Evolutionary conservation across 2,797 vertebrate genomes (phyloP).

Genomic region (Poeciliopsis gracilis): DNA sequence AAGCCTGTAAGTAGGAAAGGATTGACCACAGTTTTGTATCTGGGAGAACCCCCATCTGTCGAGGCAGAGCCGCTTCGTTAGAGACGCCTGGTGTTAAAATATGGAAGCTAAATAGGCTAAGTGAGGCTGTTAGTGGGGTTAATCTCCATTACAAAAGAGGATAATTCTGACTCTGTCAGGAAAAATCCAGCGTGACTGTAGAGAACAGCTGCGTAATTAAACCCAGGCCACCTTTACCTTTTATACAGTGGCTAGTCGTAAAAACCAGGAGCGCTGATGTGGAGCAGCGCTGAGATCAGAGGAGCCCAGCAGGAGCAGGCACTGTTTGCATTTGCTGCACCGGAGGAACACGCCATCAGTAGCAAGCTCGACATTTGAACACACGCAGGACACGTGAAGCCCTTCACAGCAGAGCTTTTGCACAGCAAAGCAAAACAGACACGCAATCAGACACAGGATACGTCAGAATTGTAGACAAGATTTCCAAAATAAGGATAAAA

Average conservation of each 20-base stretch:
- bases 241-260: constrained; percentile 27
- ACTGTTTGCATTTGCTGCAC: constrained; percentile 17
- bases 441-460: constrained; percentile 25
- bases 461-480: constrained; percentile 28
- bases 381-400: constrained; percentile 33
- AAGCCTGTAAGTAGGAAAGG: constrained; percentile 66
- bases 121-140: constrained; percentile 60
- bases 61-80: constrained; percentile 60
- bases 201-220: constrained; percentile 57
- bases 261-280: constrained; percentile 30
- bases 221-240: constrained; percentile 60
- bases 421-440: constrained; percentile 14
- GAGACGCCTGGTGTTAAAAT: constrained; percentile 50
- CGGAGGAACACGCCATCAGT: constrained; percentile 21
- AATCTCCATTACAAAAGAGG: constrained; percentile 73
- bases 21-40: constrained; percentile 70
- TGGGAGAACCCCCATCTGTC: constrained; percentile 47
- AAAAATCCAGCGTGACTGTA: constrained; percentile 19
- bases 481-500: background rate
- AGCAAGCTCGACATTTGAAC: constrained; percentile 32
- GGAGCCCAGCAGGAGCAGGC: constrained; percentile 6
- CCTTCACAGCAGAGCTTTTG: constrained; percentile 30
- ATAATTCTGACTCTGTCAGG: constrained; percentile 49
- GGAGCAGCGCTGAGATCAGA: constrained; percentile 36
- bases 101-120: constrained; percentile 66